Evolutionary conservation across 2,888 invertebrate genomes (phyloP).

Genomic region (Craniophora ligustri): DNA sequence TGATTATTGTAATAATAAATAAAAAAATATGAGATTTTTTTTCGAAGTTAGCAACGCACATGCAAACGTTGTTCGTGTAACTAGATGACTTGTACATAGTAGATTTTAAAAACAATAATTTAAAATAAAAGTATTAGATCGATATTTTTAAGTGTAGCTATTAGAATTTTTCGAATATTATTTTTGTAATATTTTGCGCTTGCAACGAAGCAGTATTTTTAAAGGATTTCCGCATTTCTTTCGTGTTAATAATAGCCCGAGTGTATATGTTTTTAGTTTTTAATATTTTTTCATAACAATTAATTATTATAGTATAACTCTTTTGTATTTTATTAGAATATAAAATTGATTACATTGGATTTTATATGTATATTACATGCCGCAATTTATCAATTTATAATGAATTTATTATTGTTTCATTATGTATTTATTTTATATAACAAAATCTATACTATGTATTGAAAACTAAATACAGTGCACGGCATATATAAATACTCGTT

Average conservation of each 20-base stretch:
- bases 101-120: conserved; percentile 63
- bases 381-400: too few relatives aligned
- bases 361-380: too few relatives aligned
- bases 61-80: conserved; percentile 47
- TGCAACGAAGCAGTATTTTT: conserved; percentile 85
- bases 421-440: background rate
- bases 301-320: background rate
- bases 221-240: conserved; percentile 53
- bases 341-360: too few relatives aligned
- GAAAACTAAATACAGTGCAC: conserved; percentile 31
- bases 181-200: conserved; percentile 81
- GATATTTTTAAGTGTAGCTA: conserved; percentile 78
- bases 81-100: conserved; percentile 79
- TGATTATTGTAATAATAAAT: conserved; percentile 33
- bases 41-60: conserved; percentile 52
- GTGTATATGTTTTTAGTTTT: conserved; percentile 37
- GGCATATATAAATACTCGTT: conserved; percentile 51
- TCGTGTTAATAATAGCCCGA: conserved; percentile 20
- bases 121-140: conserved; percentile 75
- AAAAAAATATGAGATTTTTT: conserved; percentile 37
- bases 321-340: too few relatives aligned
- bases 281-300: conserved; percentile 7
- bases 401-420: background rate
- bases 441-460: background rate
- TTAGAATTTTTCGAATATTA: conserved; percentile 72